These are phyloP conservation scores for Sebastes variabilis DNA, from an alignment of 2,797 vertebrate species.

Conservation along the genomic window DNA sequence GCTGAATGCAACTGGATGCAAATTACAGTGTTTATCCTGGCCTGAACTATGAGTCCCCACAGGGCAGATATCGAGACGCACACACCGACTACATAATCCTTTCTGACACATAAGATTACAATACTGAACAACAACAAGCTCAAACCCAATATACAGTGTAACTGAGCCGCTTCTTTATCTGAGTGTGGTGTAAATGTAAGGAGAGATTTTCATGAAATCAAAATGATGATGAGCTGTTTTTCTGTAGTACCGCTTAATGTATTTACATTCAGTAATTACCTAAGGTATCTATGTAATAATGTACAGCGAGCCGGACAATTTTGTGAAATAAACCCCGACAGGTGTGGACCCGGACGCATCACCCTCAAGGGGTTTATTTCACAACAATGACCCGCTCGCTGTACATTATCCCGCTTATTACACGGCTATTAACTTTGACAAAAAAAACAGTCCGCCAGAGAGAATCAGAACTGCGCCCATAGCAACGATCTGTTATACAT, in stretches of 20 bases:
- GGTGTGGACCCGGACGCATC: too few species aligned
- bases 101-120: slow-evolving; percentile 26
- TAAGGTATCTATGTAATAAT: too few species aligned
- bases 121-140: slow-evolving; percentile 16
- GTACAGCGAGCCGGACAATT: too few species aligned
- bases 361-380: too few species aligned
- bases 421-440: too few species aligned
- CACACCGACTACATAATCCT: slow-evolving; percentile 18
- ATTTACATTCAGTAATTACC: too few species aligned
- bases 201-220: not conserved
- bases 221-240: not conserved
- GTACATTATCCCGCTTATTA: too few species aligned
- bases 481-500: too few species aligned
- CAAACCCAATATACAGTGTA: not conserved
- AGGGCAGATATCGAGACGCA: slow-evolving; percentile 19
- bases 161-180: slow-evolving; percentile 9
- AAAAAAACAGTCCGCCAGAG: too few species aligned
- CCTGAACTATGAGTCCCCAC: not conserved
- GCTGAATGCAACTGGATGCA: slow-evolving; percentile 8
- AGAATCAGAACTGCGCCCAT: too few species aligned
- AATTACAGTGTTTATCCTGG: slow-evolving; percentile 34
- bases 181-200: not conserved
- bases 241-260: not conserved
- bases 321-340: too few species aligned
- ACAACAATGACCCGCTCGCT: too few species aligned